Evolutionary conservation across 1,140 invertebrate genomes (phyloP), one percentile per base, ranked within the genome.

Genomic region (Zaprionus gabonicus): DNA sequence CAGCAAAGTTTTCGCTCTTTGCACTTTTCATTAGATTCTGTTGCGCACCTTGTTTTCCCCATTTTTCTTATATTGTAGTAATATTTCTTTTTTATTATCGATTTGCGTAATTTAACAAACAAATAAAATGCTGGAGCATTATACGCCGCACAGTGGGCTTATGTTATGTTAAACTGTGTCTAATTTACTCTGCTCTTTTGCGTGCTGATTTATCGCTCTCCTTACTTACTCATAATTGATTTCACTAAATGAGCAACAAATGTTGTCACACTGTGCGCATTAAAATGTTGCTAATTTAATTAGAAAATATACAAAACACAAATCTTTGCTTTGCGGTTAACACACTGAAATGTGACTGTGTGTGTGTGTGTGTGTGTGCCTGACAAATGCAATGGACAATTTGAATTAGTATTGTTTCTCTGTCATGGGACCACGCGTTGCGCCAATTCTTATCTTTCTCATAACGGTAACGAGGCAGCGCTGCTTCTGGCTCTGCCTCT

Each of bases 341-440:
- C 51, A 66, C n/a, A 49, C 15, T 58, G 31, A 20, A 7, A 44
- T 44, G 44, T 17, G n/a, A 36, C 9, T 34, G 7, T 20, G 17
- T 44, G 17, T 59, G 31, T 17, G 38, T 49, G 28, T 36, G 15
- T 53, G 27, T 59, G 28, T 23, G 53, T 62, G 3, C 60, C 17
- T 57, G 41, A 31, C 31, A 58, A 58, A 28, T 71, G 62, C 46
- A 76, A 56, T 55, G 55, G 56, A 28, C 59, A 71, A 71, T 59
- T 74, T 55, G 56, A 10, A 36, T 64, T 57, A 44, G 13, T 25
- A 56, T 59, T 73, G 27, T 53, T 55, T 70, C 57, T 46, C 49
- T 65, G 76, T 78, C 76, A 71, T 78, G 76, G 67, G 67, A 78
- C 77, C 77, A 76, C 58, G 51, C 63, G 71, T 69, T 75, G 67